Conservation (phyloP, 2,113 vertebrate species). For the Forbesichthys papilliferus region DNA sequence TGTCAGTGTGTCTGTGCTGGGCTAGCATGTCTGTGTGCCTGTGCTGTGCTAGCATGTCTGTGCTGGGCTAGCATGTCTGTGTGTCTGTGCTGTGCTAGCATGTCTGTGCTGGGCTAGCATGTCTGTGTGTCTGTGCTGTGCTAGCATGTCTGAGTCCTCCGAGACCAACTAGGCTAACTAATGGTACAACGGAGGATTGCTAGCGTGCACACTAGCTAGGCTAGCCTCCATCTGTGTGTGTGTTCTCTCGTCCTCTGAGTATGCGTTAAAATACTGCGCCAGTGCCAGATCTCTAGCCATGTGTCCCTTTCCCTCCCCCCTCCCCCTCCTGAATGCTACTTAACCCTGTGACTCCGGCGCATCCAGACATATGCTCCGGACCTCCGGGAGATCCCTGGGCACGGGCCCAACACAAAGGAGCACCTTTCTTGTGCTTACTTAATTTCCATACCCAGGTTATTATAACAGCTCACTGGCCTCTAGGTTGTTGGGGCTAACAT, state of each 20-base stretch:
- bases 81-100: no score
- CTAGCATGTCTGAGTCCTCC: no score
- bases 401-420: conserved; percentile 15
- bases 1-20: no score
- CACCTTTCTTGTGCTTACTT: conserved; percentile 13
- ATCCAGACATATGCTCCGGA: conserved; percentile 56
- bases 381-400: conserved; percentile 21
- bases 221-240: background rate
- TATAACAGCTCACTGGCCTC: conserved; percentile 13
- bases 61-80: no score
- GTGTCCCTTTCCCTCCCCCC: conserved; percentile 24
- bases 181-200: no score
- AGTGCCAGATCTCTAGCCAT: conserved; percentile 44
- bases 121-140: no score
- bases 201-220: no score
- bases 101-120: no score
- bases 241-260: background rate
- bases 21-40: no score
- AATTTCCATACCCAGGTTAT: conserved; percentile 8
- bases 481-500: no score
- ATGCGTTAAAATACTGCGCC: conserved; percentile 9
- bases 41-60: no score
- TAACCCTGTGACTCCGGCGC: conserved; percentile 62
- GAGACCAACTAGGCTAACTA: no score
- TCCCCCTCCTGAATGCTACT: conserved; percentile 56